phyloP scores from a whole-genome alignment of 2,797 vertebrate genomes.

The Rhincodon typus region DNA sequence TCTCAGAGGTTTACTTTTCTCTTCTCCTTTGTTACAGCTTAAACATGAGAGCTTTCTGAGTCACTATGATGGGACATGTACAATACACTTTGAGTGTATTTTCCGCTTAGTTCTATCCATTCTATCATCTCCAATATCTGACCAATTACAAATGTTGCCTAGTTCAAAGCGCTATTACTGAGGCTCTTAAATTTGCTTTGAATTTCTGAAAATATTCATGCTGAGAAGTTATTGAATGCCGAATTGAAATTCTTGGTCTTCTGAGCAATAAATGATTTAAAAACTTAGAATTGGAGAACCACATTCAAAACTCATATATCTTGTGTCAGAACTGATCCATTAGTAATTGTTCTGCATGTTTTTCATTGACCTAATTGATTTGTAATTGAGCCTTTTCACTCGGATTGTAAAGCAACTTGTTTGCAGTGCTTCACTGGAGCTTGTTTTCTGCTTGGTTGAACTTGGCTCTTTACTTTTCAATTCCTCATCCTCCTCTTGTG shows the following conservation, averaged over 20 bases:
- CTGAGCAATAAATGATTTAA: conserved; percentile 16
- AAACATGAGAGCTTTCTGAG: neutral
- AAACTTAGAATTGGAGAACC: neutral
- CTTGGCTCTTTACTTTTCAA: neutral
- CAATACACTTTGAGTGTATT: neutral
- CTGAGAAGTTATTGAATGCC: neutral
- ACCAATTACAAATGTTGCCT: neutral
- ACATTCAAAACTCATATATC: neutral
- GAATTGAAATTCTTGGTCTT: no score
- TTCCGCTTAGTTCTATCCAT: neutral
- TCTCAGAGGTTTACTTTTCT: neutral
- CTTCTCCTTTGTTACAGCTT: neutral
- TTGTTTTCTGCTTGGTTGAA: neutral
- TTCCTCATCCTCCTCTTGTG: neutral
- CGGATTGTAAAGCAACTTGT: neutral
- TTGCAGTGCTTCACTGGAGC: neutral
- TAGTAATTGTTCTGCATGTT: neutral
- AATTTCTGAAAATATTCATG: conserved; percentile 6
- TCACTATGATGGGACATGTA: neutral
- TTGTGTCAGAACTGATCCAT: neutral
- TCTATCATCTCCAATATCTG: neutral
- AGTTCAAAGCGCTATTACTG: neutral
- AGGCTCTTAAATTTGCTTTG: conserved; percentile 1
- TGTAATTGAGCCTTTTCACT: neutral
- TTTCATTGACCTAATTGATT: neutral